Percentiles rank a stretch among this genome's conserved stretches.
phyloP scores from a whole-genome alignment of 1,140 invertebrate genomes.

The Drosophila biarmipes region DNA sequence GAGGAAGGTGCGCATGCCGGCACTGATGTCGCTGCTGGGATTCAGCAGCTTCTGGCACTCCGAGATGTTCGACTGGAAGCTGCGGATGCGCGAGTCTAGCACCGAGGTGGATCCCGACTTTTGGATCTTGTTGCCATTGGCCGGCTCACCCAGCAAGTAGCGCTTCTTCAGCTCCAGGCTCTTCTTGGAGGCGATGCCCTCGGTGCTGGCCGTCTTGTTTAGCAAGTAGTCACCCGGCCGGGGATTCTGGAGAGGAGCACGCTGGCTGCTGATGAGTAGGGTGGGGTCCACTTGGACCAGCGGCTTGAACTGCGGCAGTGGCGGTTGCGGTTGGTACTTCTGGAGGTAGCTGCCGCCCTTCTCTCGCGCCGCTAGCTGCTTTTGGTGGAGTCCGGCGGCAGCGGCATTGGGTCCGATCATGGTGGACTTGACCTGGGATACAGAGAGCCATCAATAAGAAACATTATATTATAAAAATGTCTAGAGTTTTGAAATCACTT shows the following conservation, averaged over 20 bases:
- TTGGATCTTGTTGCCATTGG: constrained; percentile 87
- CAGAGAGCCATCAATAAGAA: not conserved
- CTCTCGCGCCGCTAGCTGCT: constrained; percentile 60
- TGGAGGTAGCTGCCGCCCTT: constrained; percentile 71
- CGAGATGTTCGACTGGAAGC: constrained; percentile 93
- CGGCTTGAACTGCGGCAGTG: constrained; percentile 86
- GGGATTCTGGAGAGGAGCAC: constrained; percentile 85
- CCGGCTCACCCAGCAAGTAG: constrained; percentile 89
- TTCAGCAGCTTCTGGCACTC: constrained; percentile 95
- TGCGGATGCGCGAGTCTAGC: constrained; percentile 92
- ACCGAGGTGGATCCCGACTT: constrained; percentile 94
- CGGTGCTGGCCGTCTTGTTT: constrained; percentile 92
- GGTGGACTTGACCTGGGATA: constrained; percentile 70
- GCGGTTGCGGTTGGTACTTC: constrained; percentile 81
- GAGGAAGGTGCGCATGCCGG: constrained; percentile 90
- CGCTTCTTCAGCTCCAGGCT: constrained; percentile 93
- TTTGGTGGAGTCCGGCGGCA: constrained; percentile 57
- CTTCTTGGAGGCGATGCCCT: constrained; percentile 93
- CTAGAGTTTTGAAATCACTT: too few relatives aligned
- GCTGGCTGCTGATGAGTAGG: constrained; percentile 64
- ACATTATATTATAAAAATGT: too few relatives aligned
- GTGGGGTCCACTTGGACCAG: constrained; percentile 84
- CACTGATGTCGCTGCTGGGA: constrained; percentile 90
- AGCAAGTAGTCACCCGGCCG: constrained; percentile 89
- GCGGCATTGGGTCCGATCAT: constrained; percentile 62